Percentiles rank a stretch among this genome's conserved stretches.
Evolutionary conservation across 2,888 invertebrate species (phyloP).

Genomic region (Trachelus troglodyta): DNA sequence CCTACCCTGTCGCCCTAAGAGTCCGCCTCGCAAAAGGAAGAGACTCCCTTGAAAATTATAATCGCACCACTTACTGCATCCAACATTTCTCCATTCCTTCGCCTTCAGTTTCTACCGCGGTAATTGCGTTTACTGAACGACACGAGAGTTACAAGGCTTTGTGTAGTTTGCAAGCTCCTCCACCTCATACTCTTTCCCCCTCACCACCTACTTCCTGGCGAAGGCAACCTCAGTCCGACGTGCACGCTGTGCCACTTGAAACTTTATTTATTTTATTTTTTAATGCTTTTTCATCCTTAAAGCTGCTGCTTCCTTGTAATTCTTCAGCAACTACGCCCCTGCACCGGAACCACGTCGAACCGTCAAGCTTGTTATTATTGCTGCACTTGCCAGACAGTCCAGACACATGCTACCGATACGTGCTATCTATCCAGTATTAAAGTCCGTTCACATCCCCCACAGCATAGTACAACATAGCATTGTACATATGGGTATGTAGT

Average conservation of each 20-base stretch:
- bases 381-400: neutral
- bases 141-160: conserved; percentile 43
- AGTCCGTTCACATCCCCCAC: neutral
- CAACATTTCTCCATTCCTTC: conserved; percentile 29
- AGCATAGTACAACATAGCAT: neutral
- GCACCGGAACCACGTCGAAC: neutral
- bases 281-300: neutral
- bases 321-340: neutral
- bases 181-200: conserved; percentile 3
- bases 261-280: neutral
- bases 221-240: neutral
- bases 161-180: conserved; percentile 29
- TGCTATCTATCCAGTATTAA: neutral
- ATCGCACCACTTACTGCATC: conserved; percentile 54
- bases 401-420: neutral
- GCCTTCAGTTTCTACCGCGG: conserved; percentile 23
- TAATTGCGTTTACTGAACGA: conserved; percentile 54
- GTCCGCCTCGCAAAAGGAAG: neutral
- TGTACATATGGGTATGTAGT: neutral
- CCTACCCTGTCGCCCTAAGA: neutral
- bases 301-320: neutral
- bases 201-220: conserved; percentile 13
- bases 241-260: neutral
- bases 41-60: conserved; percentile 47
- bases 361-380: neutral